Percentiles rank a stretch among this genome's conserved stretches.
These are phyloP conservation scores for Synanthedon andrenaeformis DNA, from an alignment of 2,888 invertebrate species.

Conservation along the genomic window DNA sequence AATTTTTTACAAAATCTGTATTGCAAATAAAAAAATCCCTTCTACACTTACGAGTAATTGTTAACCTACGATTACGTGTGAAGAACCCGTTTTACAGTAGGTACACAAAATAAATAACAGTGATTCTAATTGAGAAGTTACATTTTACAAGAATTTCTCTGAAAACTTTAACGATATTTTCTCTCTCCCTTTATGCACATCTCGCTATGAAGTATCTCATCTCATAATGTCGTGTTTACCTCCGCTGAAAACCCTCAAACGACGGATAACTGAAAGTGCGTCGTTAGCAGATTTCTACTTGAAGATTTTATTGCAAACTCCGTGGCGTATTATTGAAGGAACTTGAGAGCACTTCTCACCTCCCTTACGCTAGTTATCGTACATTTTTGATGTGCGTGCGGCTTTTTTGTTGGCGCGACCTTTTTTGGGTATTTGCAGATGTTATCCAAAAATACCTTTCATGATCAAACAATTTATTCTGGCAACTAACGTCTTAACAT, in stretches of 20 bases:
- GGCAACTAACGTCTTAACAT: too few relatives aligned
- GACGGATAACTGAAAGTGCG: conserved; percentile 28
- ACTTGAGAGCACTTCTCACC: conserved; percentile 41
- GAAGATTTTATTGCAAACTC: conserved; percentile 56
- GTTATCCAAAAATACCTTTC: background rate
- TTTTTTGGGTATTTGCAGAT: conserved; percentile 11
- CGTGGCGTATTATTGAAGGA: conserved; percentile 41
- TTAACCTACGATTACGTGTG: too few relatives aligned
- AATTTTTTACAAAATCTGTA: too few relatives aligned
- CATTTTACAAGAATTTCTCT: too few relatives aligned
- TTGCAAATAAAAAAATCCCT: too few relatives aligned
- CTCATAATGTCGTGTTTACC: conserved; percentile 20
- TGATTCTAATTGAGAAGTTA: too few relatives aligned
- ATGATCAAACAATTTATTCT: too few relatives aligned
- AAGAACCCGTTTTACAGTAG: too few relatives aligned
- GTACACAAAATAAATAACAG: too few relatives aligned
- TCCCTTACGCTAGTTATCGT: conserved; percentile 63
- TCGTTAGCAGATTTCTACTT: conserved; percentile 56
- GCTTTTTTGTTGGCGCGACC: conserved; percentile 35
- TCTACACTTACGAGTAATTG: too few relatives aligned
- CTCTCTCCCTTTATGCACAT: background rate
- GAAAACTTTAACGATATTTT: too few relatives aligned
- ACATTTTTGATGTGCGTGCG: conserved; percentile 53
- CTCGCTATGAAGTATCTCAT: conserved; percentile 2
- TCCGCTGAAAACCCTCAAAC: conserved; percentile 18